phyloP scores from a whole-genome alignment of 2,113 vertebrate genomes.

The Brachypteracias leptosomus region DNA sequence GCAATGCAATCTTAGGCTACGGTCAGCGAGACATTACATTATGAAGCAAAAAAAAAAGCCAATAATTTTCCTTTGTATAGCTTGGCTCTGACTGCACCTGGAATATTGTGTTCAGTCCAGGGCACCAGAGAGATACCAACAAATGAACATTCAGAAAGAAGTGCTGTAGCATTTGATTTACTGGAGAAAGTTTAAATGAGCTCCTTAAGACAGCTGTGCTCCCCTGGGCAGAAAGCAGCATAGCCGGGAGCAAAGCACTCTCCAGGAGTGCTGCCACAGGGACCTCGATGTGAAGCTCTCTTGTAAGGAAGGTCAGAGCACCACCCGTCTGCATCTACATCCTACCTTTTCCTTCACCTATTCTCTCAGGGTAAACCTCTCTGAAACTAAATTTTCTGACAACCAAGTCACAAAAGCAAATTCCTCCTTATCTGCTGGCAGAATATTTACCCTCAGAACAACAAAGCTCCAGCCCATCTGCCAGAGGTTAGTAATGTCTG shows the following conservation, averaged over 20 bases:
- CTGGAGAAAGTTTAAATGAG: constrained; percentile 1
- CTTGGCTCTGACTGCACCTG: constrained; percentile 7
- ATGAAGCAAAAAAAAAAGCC: neutral
- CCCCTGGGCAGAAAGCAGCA: neutral
- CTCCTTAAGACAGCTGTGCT: neutral
- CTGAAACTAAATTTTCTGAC: neutral
- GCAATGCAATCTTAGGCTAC: neutral
- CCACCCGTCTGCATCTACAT: neutral
- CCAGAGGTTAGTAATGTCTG: neutral
- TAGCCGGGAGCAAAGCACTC: neutral
- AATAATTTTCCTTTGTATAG: constrained; percentile 4
- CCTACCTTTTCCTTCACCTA: neutral
- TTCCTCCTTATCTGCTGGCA: neutral
- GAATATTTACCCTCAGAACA: neutral
- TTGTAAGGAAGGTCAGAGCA: neutral
- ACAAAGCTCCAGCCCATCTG: neutral
- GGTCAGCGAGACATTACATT: neutral
- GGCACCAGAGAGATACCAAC: neutral
- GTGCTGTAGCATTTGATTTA: neutral
- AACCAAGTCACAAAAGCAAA: neutral
- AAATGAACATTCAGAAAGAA: neutral
- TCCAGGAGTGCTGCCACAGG: neutral
- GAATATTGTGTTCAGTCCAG: neutral
- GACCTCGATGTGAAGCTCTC: neutral
- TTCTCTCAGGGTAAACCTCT: neutral